These are phyloP conservation scores for Telmatochromis brachygnathus DNA, from an alignment of 2,113 vertebrate genomes.

Conservation along the genomic window DNA sequence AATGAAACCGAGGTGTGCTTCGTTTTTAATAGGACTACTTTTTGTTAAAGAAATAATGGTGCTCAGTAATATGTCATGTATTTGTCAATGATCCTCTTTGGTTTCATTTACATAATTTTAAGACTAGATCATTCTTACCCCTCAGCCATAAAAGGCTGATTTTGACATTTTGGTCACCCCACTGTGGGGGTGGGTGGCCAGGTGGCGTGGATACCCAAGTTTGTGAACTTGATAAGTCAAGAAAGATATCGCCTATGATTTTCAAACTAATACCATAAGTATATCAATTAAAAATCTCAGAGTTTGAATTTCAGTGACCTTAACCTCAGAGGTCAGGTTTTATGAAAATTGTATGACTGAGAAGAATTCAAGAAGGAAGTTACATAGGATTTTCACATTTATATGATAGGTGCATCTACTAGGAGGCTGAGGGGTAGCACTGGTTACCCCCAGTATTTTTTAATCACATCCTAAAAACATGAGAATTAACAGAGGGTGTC, in stretches of 20 bases:
- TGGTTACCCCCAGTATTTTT: not conserved
- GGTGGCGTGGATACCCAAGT: not conserved
- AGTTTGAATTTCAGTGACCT: not conserved
- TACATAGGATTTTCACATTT: not conserved
- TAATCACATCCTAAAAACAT: not conserved
- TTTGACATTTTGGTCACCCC: not conserved
- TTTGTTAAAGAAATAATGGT: not conserved
- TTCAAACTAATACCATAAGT: not conserved
- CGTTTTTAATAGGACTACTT: not conserved
- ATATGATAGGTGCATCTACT: not conserved
- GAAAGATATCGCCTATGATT: not conserved
- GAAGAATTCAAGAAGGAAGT: not conserved
- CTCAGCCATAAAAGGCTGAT: not conserved
- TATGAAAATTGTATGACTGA: not conserved
- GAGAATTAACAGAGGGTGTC: not conserved
- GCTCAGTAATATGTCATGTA: not conserved
- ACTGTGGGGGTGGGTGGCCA: not conserved
- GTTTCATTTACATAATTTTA: not conserved
- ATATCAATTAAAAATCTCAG: not conserved
- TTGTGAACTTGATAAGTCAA: not conserved
- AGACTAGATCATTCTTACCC: not conserved
- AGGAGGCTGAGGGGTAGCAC: not conserved
- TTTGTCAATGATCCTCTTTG: not conserved
- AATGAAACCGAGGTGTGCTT: accelerated
- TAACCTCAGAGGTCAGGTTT: not conserved